Base-by-base conservation (phyloP, 1,140 invertebrate genomes). In the Tetragonula clypearis region DNA sequence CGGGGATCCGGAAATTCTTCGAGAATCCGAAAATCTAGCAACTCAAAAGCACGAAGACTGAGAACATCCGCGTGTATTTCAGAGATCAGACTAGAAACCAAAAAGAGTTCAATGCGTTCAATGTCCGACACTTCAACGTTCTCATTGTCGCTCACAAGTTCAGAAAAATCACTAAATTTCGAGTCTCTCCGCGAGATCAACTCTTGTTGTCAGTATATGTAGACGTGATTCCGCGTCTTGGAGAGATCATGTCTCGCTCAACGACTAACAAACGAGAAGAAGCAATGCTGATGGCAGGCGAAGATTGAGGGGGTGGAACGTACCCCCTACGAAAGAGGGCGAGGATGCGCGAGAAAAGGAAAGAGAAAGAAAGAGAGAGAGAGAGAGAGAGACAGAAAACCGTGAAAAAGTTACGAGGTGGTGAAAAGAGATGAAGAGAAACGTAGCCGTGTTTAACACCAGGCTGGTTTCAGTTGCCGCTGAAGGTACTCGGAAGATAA, bases 401-500 rank as follows among this genome's bases (percentile, higher is more conserved):
- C n/a, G 26, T n/a, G 23, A 14, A 49, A 49, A 49, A 49, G 35
- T 35, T 35, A 71, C 11, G 23, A 41, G 19, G 23, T 17, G 23
- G 19, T n/a, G 15, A 15, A 35, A 17, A 26, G 26, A 66, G 26
- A 41, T 5, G 30, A 30, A 30, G 30, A 2, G 21, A 15, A 17
- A 15, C 14, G 8, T 14, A 53, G 21, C 12, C 14, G n/a, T 66
- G 68, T 84, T 89, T 82, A 86, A 80, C 72, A 49, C 17, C 79
- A 72, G 19, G 53, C 58, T 58, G 65, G 79, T 62, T 62, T 76
- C 84, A 66, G 76, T 85, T 80, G 75, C 68, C 58, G 19, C 15
- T 2, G n/a, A 26, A 77, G 58, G 21, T 76, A 76, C 69, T 85
- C 26, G 79, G 69, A 69, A 82, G 77, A 90, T 87, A 90, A 90